phyloP scores from a whole-genome alignment of 2,888 invertebrate species.

The Drosophila picticornis region DNA sequence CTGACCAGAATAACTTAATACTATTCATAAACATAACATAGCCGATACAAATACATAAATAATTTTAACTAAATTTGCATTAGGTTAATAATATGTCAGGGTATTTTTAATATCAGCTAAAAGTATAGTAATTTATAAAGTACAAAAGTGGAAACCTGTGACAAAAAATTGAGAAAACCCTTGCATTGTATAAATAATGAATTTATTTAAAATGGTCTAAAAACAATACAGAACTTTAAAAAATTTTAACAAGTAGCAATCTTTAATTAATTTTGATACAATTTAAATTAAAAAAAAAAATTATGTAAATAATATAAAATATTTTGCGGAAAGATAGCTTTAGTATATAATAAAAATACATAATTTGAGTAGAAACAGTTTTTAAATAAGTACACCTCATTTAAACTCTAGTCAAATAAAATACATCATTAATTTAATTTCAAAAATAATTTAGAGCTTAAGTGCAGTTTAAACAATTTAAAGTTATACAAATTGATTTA shows the following conservation, averaged over 20 bases:
- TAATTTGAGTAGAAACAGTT: not conserved
- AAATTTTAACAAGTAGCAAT: not conserved
- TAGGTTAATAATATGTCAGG: not conserved
- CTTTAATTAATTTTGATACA: no score
- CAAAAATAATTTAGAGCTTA: not conserved
- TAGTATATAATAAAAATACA: not conserved
- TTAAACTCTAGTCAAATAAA: not conserved
- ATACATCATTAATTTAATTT: not conserved
- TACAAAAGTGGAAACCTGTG: fast-evolving
- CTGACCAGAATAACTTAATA: not conserved
- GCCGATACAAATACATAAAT: not conserved
- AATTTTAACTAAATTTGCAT: not conserved
- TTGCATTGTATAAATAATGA: not conserved
- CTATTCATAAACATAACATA: not conserved
- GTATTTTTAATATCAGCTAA: not conserved
- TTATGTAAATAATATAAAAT: no score
- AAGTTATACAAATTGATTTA: not conserved
- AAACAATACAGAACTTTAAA: not conserved
- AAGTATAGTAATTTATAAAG: not conserved
- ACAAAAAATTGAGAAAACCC: not conserved
- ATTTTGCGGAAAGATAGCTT: not conserved
- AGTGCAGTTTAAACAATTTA: not conserved
- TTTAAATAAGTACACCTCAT: not conserved
- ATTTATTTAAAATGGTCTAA: not conserved
- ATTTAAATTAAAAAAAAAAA: no score